These are phyloP conservation scores for Automeris io DNA, from an alignment of 2,888 invertebrate species.

Conservation along the genomic window DNA sequence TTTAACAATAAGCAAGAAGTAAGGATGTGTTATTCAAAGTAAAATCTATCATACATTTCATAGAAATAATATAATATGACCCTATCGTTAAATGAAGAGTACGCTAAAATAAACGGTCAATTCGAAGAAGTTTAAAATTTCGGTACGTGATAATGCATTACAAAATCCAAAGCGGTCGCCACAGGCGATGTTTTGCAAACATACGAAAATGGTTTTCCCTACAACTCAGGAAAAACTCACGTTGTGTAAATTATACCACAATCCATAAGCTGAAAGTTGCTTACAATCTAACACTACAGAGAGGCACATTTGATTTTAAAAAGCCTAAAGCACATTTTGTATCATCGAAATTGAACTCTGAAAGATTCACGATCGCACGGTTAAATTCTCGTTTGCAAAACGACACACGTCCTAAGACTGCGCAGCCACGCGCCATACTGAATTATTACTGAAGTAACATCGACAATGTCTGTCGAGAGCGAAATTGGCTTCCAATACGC, in stretches of 20 bases:
- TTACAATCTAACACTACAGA: conserved; percentile 14
- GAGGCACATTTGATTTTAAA: conserved; percentile 13
- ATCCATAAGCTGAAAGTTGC: conserved; percentile 24
- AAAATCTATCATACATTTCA: no score
- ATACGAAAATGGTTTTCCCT: conserved; percentile 32
- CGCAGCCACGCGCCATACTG: conserved; percentile 65
- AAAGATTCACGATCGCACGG: conserved; percentile 38
- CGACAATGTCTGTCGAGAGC: conserved; percentile 56
- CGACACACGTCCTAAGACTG: conserved; percentile 37
- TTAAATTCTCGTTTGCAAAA: conserved; percentile 12
- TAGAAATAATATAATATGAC: no score
- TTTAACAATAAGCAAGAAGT: no score
- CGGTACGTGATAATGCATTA: no score
- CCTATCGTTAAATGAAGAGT: no score
- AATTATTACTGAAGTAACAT: conserved; percentile 54
- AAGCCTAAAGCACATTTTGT: no score
- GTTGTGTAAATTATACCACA: conserved; percentile 27
- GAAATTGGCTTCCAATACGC: conserved; percentile 61
- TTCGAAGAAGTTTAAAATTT: no score
- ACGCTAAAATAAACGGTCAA: no score
- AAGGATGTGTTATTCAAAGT: no score
- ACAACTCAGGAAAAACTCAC: conserved; percentile 31
- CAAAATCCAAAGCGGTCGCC: not conserved
- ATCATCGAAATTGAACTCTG: conserved; percentile 32
- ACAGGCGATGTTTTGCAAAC: conserved; percentile 36